Conservation (phyloP, 2,797 vertebrate genomes). For the Spinus pinus region DNA sequence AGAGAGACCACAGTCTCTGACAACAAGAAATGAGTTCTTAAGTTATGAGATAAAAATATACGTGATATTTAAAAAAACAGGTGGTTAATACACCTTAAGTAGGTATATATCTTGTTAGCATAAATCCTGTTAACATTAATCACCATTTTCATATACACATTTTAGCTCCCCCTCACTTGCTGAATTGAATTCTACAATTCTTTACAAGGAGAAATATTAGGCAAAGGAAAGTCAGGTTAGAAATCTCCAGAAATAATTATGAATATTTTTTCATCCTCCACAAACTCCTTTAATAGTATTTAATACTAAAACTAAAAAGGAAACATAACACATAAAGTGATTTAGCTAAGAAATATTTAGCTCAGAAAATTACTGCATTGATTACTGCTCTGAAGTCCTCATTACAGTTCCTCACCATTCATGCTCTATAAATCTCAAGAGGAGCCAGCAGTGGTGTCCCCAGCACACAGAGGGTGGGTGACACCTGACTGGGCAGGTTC, state of each 20-base stretch:
- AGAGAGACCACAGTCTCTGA: neutral
- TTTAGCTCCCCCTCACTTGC: neutral
- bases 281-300: neutral
- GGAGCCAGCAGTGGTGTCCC: neutral
- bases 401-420: neutral
- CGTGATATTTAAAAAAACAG: neutral
- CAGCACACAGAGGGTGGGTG: accelerated
- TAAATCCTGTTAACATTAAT: neutral
- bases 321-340: neutral
- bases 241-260: neutral
- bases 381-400: neutral
- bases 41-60: neutral
- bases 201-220: neutral
- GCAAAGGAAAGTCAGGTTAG: neutral
- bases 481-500: neutral
- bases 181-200: neutral
- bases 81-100: neutral
- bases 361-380: neutral
- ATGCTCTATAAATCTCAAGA: neutral
- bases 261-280: neutral
- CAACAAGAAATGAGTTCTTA: neutral
- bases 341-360: neutral
- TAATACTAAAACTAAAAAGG: neutral
- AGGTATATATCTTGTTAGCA: neutral
- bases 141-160: neutral